Evolutionary conservation across 2,113 vertebrate genomes (phyloP).

Genomic region (Caloenas nicobarica): DNA sequence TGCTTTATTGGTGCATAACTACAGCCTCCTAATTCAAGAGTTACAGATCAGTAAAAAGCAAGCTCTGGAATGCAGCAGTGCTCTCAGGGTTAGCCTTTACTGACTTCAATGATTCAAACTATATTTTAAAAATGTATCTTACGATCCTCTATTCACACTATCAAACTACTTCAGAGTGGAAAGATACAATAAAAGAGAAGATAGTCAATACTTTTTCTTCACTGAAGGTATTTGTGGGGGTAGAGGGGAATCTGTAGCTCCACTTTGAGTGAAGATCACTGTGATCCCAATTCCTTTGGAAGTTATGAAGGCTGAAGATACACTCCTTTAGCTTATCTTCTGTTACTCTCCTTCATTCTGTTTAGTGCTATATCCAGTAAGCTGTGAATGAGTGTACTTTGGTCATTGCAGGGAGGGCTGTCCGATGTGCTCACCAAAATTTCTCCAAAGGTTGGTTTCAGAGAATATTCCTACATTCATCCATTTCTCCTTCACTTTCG

Average conservation of each 20-base stretch:
- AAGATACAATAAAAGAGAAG: neutral
- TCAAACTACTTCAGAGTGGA: neutral
- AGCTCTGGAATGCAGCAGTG: neutral
- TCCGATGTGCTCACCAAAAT: neutral
- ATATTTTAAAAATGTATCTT: neutral
- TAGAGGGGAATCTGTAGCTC: neutral
- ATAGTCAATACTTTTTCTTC: neutral
- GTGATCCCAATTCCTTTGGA: neutral
- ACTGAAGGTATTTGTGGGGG: neutral
- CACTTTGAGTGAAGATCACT: neutral
- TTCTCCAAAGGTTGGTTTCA: neutral
- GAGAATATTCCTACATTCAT: neutral
- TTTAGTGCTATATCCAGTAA: neutral
- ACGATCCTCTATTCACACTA: neutral
- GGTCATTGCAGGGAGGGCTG: neutral
- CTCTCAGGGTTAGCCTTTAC: neutral
- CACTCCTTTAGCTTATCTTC: neutral
- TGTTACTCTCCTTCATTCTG: neutral
- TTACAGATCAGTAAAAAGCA: neutral
- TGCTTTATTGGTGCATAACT: neutral
- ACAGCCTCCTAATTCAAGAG: neutral
- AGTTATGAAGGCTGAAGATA: neutral
- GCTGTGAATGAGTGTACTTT: neutral
- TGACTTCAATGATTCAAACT: neutral
- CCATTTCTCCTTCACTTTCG: neutral